Base-by-base conservation (phyloP, 2,113 vertebrate genomes). In the Casuarius casuarius region DNA sequence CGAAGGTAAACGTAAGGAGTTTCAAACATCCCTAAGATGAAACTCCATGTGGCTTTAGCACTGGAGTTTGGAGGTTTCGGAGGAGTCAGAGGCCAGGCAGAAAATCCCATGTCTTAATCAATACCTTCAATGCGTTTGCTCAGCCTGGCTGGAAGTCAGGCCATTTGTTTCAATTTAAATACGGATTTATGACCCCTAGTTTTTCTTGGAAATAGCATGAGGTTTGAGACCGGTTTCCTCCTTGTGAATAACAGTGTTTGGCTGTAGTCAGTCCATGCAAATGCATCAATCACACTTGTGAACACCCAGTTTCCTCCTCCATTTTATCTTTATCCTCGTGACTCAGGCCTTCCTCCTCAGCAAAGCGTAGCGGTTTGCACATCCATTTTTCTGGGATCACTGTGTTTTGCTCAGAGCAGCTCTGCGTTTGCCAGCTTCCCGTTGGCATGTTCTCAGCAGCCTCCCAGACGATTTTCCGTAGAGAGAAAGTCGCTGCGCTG, bases 81-180 rank as follows among this genome's bases (percentile, higher is more conserved):
- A 91, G 82, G 87, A 94, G 71, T 85, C 87, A 89, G 51, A 94
- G 84, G 89, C 78, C 78, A 83, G 67, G 71, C 73, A 93, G 71
- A 92, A 93, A 90, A 83, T 71, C 75, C 63, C 3, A 0, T 23
- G 40, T 91, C 90, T 95, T 88, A 70, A 96, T 90, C 92, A 86
- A 54, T 95, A 93, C 48, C 85, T 96, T 77, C 49, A 66, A 3
- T 68, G 67, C 3, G 1, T 38, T 66, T 67, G 81, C 89, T 80
- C 81, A 71, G 87, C 62, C 81, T 15, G 91, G 89, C 91, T 87
- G 87, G 25, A 73, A 97, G 84, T 95, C 96, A 96, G 84, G 72
- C 91, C 59, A 28, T 94, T 97, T 82, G 91, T 95, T 96, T 97
- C 92, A 94, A 96, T 95, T 95, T 96, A 97, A 95, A 94, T 93